Base-by-base conservation (phyloP, 2,797 vertebrate species). In the Ptychobarbus kaznakovi region DNA sequence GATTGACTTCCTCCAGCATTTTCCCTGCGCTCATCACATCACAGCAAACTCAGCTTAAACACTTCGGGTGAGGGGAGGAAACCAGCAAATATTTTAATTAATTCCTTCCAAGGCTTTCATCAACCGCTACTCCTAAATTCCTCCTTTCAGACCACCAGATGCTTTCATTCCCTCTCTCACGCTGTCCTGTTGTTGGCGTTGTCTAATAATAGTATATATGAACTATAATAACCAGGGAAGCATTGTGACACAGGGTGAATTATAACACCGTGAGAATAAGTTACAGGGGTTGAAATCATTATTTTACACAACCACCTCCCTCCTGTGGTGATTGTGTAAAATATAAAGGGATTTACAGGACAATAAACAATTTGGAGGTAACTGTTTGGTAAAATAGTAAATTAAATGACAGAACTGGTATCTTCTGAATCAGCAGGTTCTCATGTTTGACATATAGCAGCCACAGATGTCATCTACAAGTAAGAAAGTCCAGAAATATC, bases 11-110 rank as follows among this genome's bases (percentile, higher is more conserved):
- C 93, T 93, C 76, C 93, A 93, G 94, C 93, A 91, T 85, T 88
- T 93, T 94, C 95, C 93, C 94, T 94, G 94, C 91, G 93, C 91
- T 92, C 95, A 93, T 95, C 94, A 95, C 90, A 92, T 92, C 83
- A 92, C 92, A 91, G 85, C 91, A 94, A 89, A 85, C 80, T 81
- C 82, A 65, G 44, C 35, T 74, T 63, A 85, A 15, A 86, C 80
- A 87, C 56, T 58, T 84, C 90, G 86, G 91, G 79, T 73, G 78
- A 82, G 86, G 87, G 46, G 35, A 70, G 85, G 84, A 89, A 90
- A 89, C 88, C 88, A 90, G 88, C 86, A 91, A 87, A 91, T 86
- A 89, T 87, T 90, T 89, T 83, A 90, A 90, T 91, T 87, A 83
- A 91, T 91, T 86, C 74, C 81, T 90, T 90, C 89, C 88, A 22